phyloP scores from a whole-genome alignment of 2,888 invertebrate genomes.

The Zygaena filipendulae region DNA sequence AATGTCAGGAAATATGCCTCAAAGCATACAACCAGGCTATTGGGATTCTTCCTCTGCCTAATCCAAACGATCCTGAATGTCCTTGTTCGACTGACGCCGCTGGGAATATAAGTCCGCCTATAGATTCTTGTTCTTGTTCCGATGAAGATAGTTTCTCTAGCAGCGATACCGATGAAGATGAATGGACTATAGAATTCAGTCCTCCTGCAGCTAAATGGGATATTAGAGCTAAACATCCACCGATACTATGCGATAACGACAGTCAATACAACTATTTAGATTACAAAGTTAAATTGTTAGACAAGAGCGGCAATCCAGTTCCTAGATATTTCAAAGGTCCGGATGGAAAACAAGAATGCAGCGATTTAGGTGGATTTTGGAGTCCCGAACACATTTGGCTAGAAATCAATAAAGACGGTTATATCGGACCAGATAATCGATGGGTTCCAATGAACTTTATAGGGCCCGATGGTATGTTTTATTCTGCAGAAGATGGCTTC shows the following conservation, averaged over 20 bases:
- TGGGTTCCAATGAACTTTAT: constrained; percentile 53
- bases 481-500: constrained; percentile 46
- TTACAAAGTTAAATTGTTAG: constrained; percentile 50
- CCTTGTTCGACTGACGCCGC: constrained; percentile 35
- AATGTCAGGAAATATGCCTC: constrained; percentile 57
- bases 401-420: constrained; percentile 58
- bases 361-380: constrained; percentile 59
- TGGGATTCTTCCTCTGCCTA: constrained; percentile 44
- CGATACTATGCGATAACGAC: constrained; percentile 28
- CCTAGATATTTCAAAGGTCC: constrained; percentile 51
- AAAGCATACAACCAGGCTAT: constrained; percentile 61
- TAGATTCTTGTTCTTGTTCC: constrained; percentile 57
- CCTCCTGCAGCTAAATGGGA: constrained; percentile 50
- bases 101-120: constrained; percentile 25
- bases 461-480: constrained; percentile 51
- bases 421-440: constrained; percentile 47
- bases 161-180: constrained; percentile 54
- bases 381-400: constrained; percentile 37
- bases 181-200: constrained; percentile 55
- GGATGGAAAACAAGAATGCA: constrained; percentile 51
- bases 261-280: constrained; percentile 50
- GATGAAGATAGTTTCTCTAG: constrained; percentile 39
- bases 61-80: constrained; percentile 46
- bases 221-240: constrained; percentile 44
- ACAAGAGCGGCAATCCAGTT: constrained; percentile 48